phyloP scores from a whole-genome alignment of 1,140 invertebrate genomes.

The Ephestia elutella region DNA sequence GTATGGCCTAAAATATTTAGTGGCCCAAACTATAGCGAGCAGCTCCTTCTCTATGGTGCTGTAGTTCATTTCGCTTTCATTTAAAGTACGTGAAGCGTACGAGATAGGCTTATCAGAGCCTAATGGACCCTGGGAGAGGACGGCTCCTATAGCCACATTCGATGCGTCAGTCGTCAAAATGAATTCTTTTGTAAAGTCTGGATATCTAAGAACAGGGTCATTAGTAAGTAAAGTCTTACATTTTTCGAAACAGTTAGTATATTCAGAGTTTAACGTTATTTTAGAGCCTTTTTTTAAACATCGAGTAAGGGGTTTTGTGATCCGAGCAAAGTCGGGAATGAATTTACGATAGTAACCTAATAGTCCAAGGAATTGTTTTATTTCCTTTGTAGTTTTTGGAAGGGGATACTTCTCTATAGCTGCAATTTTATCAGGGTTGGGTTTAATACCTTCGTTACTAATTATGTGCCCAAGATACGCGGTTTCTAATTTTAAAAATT shows the following conservation, averaged over 20 bases:
- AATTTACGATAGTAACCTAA: too few species aligned
- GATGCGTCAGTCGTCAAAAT: neutral
- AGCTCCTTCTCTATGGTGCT: neutral
- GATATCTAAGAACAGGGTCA: slow-evolving; percentile 2
- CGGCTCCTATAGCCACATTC: neutral
- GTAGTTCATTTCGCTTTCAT: slow-evolving; percentile 17
- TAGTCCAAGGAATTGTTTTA: neutral
- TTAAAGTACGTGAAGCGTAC: slow-evolving; percentile 15
- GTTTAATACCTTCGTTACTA: neutral
- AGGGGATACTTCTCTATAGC: slow-evolving; percentile 5
- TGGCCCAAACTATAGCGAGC: slow-evolving; percentile 10
- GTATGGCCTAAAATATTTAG: too few species aligned
- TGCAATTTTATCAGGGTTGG: slow-evolving; percentile 6
- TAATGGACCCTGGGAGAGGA: neutral
- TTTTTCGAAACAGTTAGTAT: too few species aligned
- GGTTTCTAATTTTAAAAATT: neutral
- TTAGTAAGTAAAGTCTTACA: too few species aligned
- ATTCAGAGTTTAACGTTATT: too few species aligned
- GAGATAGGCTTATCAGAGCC: neutral
- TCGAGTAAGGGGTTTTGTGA: too few species aligned
- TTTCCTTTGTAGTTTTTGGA: slow-evolving; percentile 6
- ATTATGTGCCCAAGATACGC: neutral
- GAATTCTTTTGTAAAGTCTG: neutral
- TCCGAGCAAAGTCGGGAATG: too few species aligned
- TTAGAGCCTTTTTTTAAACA: too few species aligned